These are phyloP conservation scores for Parazoanthus swiftii DNA, from an alignment of 92 coral and sea anemone genomes.

Conservation along the genomic window DNA sequence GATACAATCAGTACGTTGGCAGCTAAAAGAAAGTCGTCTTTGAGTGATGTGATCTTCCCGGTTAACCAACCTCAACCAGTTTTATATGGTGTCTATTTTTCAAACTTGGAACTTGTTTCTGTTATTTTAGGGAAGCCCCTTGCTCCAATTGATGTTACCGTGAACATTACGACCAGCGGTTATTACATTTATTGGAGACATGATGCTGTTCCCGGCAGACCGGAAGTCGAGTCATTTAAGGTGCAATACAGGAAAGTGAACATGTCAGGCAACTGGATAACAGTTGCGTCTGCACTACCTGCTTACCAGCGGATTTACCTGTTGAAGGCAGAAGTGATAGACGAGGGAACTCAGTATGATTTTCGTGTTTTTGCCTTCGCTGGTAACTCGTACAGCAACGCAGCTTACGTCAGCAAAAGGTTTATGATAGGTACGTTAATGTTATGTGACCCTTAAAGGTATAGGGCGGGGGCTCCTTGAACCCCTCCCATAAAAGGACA, in stretches of 20 bases:
- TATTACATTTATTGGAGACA: slow-evolving; percentile 78
- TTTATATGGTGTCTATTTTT: neutral
- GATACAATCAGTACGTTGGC: too few species aligned
- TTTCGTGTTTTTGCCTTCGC: slow-evolving; percentile 89
- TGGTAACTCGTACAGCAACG: slow-evolving; percentile 68
- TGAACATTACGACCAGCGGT: slow-evolving; percentile 80
- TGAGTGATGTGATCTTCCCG: too few species aligned
- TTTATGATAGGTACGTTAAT: slow-evolving; percentile 67
- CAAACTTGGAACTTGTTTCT: neutral
- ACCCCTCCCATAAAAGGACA: too few species aligned
- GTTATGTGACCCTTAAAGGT: too few species aligned
- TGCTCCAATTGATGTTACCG: slow-evolving; percentile 78
- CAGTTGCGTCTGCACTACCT: slow-evolving; percentile 56
- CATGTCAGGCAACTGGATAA: slow-evolving; percentile 65
- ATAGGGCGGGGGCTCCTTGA: too few species aligned
- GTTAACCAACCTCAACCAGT: too few species aligned
- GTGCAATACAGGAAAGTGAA: slow-evolving; percentile 78
- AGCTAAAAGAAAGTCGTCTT: too few species aligned
- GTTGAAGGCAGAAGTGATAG: slow-evolving; percentile 60
- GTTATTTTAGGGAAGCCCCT: slow-evolving; percentile 68
- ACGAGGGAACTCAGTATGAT: slow-evolving; percentile 67
- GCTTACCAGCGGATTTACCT: slow-evolving; percentile 57
- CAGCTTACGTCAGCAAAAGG: slow-evolving; percentile 78
- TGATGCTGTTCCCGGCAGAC: slow-evolving; percentile 83
- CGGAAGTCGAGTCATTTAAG: slow-evolving; percentile 70